Base-by-base conservation (phyloP, 1,140 invertebrate species). In the Ephestia elutella region DNA sequence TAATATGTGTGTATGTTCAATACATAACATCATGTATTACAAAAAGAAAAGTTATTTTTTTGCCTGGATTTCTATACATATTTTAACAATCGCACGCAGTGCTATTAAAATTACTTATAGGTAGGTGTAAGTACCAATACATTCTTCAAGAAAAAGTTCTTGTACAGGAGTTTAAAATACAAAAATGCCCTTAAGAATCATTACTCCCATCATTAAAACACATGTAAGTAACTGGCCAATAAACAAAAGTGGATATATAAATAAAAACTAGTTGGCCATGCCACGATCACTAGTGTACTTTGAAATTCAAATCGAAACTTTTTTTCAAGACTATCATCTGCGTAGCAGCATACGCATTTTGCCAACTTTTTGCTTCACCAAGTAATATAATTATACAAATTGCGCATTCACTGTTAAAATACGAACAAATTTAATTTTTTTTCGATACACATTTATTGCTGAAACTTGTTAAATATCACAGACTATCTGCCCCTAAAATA, bases 301-400 rank as follows among this genome's bases (percentile, higher is more conserved):
- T 44, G 38, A 44, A 44, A 44, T 44, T 44, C 15, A 44, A 44
- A 44, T 44, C 13, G n/a, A 15, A 44, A 15, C 13, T 15, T 44
- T 44, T 35, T 44, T 44, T 44, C 15, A 10, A 44, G 13, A 4
- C 38, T 44, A 44, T 44, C 38, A 15, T 44, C 38, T 44, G 38
- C 38, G 38, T 44, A 10, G 38, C n/a, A 44, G 38, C 38, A 15
- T 44, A 17, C 38, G 38, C 10, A 44, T 44, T 44, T 44, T 10
- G 38, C 38, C 38, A 44, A 44, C 13, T 44, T 44, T 44, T 44
- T 44, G 38, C 7, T 15, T 0, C 38, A 7, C 3, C 32, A 1
- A 15, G 38, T 44, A 44, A 44, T 44, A 44, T 44, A 44, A 44
- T 44, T 44, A 44, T 44, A 44, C 38, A 44, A 32, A 44, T 44